phyloP scores from a whole-genome alignment of 2,888 invertebrate genomes.

The Mylabris sibirica region DNA sequence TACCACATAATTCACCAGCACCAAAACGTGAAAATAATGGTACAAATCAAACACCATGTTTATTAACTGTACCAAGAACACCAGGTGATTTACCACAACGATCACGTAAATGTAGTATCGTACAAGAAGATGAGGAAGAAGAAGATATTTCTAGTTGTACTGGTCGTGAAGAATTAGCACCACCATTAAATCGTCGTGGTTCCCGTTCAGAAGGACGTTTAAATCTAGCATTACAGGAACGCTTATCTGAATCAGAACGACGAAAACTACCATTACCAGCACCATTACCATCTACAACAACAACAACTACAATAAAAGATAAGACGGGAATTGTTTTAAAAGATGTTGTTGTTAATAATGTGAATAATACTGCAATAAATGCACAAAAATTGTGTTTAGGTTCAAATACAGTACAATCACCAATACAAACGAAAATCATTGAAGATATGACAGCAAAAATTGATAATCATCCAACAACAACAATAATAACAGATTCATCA shows the following conservation, averaged over 20 bases:
- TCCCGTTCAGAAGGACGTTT: conserved; percentile 83
- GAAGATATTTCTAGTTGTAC: conserved; percentile 73
- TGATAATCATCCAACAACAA: conserved; percentile 55
- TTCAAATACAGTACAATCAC: conserved; percentile 46
- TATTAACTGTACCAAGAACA: conserved; percentile 71
- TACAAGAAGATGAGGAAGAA: conserved; percentile 91
- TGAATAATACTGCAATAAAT: neutral
- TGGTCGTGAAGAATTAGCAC: conserved; percentile 66
- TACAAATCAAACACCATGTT: conserved; percentile 53
- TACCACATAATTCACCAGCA: conserved; percentile 50
- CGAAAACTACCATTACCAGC: conserved; percentile 58
- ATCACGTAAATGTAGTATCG: conserved; percentile 88
- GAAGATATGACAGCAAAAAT: conserved; percentile 42
- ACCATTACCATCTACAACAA: conserved; percentile 25
- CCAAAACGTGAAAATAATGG: conserved; percentile 52
- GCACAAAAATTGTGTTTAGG: conserved; percentile 55
- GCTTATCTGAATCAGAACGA: conserved; percentile 65
- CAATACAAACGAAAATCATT: conserved; percentile 42
- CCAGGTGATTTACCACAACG: conserved; percentile 76
- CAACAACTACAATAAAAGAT: neutral
- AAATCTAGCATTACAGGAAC: conserved; percentile 73
- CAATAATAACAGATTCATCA: conserved; percentile 64
- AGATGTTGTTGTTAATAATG: neutral
- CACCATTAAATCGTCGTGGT: conserved; percentile 71
- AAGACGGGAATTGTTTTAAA: conserved; percentile 15